phyloP scores from a whole-genome alignment of 2,797 vertebrate species.

The Lepilemur septentrionalis region DNA sequence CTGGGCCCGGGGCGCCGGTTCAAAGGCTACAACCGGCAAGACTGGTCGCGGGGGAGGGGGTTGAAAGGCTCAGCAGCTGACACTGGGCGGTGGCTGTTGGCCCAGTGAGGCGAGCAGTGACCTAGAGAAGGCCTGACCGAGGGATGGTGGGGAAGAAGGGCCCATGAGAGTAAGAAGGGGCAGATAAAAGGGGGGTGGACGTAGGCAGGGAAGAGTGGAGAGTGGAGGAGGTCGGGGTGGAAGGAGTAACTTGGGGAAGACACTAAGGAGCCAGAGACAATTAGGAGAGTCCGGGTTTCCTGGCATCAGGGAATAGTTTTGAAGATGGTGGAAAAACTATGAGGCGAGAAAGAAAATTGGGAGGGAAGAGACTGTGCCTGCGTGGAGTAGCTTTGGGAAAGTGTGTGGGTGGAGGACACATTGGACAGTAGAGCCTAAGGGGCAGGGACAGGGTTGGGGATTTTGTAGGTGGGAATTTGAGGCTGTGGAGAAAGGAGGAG shows the following conservation, averaged over 20 bases:
- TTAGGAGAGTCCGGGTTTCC: conserved; percentile 2
- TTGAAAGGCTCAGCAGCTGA: background rate
- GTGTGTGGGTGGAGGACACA: background rate
- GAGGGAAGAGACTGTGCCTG: background rate
- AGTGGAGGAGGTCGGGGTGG: background rate
- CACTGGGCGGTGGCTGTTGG: background rate
- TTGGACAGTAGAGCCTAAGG: background rate
- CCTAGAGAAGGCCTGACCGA: conserved; percentile 41
- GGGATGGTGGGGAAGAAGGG: background rate
- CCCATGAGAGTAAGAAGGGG: background rate
- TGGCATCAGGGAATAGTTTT: conserved; percentile 24
- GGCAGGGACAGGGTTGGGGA: background rate
- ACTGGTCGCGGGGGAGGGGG: background rate
- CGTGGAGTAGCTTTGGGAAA: background rate
- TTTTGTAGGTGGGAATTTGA: conserved; percentile 23
- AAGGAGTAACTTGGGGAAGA: conserved; percentile 13
- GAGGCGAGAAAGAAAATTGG: conserved; percentile 1
- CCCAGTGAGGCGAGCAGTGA: background rate
- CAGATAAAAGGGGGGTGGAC: background rate
- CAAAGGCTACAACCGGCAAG: conserved; percentile 23
- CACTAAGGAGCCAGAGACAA: background rate
- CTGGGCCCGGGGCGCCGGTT: conserved; percentile 51
- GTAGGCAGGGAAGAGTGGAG: background rate
- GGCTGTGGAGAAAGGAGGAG: background rate
- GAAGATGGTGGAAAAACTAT: conserved; percentile 54